A percentile compares a stretch with the other conserved stretches of the same genome.
Conservation (phyloP, 2,888 invertebrate species). For the Caradrina clavipalpis region DNA sequence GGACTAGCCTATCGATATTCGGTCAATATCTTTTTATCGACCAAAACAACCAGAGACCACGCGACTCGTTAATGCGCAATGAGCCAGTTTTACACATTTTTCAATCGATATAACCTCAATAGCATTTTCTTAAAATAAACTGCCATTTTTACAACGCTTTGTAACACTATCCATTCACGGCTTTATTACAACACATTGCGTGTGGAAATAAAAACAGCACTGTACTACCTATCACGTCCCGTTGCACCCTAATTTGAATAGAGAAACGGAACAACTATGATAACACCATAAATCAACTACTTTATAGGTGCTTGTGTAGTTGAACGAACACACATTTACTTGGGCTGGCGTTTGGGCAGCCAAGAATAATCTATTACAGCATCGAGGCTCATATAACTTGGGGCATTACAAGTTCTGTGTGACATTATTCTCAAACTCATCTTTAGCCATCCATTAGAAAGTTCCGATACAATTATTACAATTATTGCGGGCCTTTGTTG, state of each 20-base stretch:
- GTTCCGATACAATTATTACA: conserved; percentile 19
- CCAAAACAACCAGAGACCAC: neutral
- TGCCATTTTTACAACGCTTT: conserved; percentile 2
- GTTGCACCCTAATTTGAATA: conserved; percentile 61
- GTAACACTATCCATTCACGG: conserved; percentile 16
- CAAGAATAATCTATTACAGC: conserved; percentile 37
- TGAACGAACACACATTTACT: conserved; percentile 62
- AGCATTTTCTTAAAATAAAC: conserved; percentile 31
- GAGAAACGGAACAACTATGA: conserved; percentile 62
- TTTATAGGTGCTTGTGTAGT: conserved; percentile 65
- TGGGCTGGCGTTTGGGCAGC: conserved; percentile 36
- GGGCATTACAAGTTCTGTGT: neutral
- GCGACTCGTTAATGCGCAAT: conserved; percentile 8
- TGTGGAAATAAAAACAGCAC: conserved; percentile 50
- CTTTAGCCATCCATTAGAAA: conserved; percentile 1
- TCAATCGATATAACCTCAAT: conserved; percentile 12
- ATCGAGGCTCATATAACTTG: conserved; percentile 23
- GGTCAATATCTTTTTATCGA: conserved; percentile 26
- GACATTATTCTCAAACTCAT: conserved; percentile 33
- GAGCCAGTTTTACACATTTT: conserved; percentile 5
- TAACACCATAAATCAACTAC: conserved; percentile 69
- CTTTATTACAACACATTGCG: conserved; percentile 44
- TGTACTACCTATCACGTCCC: conserved; percentile 45
- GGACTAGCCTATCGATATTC: conserved; percentile 5
- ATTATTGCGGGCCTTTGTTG: conserved; percentile 15